A percentile compares a stretch with the other conserved stretches of the same genome.
phyloP scores from a whole-genome alignment of 2,888 invertebrate genomes.

The Andrena camellia region DNA sequence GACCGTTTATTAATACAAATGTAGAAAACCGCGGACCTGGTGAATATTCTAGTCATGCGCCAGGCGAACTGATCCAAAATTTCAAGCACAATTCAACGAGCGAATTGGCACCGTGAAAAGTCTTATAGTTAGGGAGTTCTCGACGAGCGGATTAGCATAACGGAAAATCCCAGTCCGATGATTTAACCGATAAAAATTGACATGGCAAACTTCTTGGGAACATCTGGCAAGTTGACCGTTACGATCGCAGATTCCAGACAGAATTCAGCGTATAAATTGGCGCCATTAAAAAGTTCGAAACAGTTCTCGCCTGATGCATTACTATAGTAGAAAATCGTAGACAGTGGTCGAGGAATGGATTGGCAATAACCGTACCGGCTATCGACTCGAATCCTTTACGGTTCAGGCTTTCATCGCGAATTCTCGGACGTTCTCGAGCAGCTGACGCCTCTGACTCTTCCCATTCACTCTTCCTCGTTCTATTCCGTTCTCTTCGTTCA shows the following conservation, averaged over 20 bases:
- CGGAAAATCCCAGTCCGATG: constrained; percentile 18
- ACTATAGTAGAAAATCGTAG: constrained; percentile 35
- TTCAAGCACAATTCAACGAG: constrained; percentile 5
- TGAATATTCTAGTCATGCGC: neutral
- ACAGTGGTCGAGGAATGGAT: constrained; percentile 46
- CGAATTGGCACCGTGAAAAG: constrained; percentile 25
- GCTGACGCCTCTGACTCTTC: constrained; percentile 57
- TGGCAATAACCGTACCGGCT: constrained; percentile 29
- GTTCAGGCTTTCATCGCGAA: constrained; percentile 45
- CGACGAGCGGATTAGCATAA: constrained; percentile 12
- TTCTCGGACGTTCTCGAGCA: constrained; percentile 48
- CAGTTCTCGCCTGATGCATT: constrained; percentile 27
- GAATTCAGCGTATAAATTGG: constrained; percentile 50
- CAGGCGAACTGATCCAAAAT: constrained; percentile 16
- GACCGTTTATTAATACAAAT: too few species aligned
- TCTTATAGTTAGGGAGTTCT: neutral
- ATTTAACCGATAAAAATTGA: constrained; percentile 46
- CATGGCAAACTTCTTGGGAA: constrained; percentile 13
- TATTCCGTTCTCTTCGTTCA: neutral
- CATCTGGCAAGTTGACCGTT: constrained; percentile 33
- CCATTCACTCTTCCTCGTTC: constrained; percentile 26
- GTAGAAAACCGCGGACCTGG: neutral
- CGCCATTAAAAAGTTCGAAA: constrained; percentile 39
- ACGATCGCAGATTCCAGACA: constrained; percentile 31
- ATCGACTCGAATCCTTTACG: constrained; percentile 13